phyloP scores from a whole-genome alignment of 2,888 invertebrate species.

The Willowsia nigromaculata region DNA sequence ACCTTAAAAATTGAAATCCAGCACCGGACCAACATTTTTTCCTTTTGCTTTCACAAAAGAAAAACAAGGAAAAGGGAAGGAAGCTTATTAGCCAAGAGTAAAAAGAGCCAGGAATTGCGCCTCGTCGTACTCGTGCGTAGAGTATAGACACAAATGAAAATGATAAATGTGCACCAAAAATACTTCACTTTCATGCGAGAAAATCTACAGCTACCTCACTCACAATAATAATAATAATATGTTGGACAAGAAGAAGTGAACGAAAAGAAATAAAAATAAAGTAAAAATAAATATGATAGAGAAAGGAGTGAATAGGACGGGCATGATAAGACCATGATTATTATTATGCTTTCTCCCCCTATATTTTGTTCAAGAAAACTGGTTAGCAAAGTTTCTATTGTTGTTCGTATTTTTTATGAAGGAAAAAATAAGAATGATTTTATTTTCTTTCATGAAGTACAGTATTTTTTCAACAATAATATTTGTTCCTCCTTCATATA shows the following conservation, averaged over 20 bases:
- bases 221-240: no score
- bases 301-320: neutral
- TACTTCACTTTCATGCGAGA: no score
- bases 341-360: neutral
- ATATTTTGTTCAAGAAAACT: slow-evolving; percentile 12
- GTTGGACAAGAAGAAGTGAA: neutral
- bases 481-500: neutral
- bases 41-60: neutral
- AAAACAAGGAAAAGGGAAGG: slow-evolving; percentile 2
- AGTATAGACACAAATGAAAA: neutral
- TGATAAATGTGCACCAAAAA: neutral
- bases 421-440: slow-evolving; percentile 3
- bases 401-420: neutral
- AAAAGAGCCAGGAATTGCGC: neutral
- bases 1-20: slow-evolving; percentile 8
- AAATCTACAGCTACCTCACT: no score
- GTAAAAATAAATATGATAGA: neutral
- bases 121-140: neutral
- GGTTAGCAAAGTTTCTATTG: slow-evolving; percentile 27
- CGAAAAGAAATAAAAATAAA: slow-evolving; percentile 3
- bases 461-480: neutral
- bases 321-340: neutral
- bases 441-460: neutral
- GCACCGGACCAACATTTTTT: neutral
- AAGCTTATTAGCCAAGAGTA: slow-evolving; percentile 38